Evolutionary conservation across 2,797 vertebrate genomes (phyloP).

Genomic region (Lepus oiostolus): DNA sequence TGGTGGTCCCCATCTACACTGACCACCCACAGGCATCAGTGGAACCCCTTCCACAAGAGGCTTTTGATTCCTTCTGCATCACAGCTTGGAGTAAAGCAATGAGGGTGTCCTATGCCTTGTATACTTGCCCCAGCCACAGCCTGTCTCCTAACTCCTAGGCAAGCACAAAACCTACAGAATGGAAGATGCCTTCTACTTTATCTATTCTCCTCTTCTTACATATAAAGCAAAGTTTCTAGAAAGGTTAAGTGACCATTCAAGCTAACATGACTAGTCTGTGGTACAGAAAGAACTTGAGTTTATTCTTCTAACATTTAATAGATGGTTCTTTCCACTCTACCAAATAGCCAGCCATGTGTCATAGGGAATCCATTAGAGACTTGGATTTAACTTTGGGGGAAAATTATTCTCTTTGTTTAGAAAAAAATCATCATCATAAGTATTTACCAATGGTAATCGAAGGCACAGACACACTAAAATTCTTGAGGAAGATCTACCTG

Average conservation of each 20-base stretch:
- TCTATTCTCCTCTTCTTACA: background rate
- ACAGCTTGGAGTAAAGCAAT: background rate
- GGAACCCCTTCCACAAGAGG: background rate
- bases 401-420: background rate
- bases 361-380: background rate
- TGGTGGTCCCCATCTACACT: background rate
- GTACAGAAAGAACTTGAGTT: background rate
- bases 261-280: background rate
- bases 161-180: background rate
- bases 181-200: background rate
- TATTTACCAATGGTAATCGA: background rate
- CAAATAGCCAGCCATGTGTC: background rate
- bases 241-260: background rate
- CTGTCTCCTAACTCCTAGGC: background rate
- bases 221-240: slow-evolving; percentile 10
- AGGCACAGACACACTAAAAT: background rate
- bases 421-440: background rate
- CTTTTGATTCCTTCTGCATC: background rate
- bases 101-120: background rate
- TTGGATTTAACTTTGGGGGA: background rate
- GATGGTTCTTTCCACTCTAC: background rate
- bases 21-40: background rate
- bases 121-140: background rate
- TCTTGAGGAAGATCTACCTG: background rate
- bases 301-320: background rate